Percentiles rank a stretch among this genome's conserved stretches.
Evolutionary conservation across 2,797 vertebrate species (phyloP).

Genomic region (Cyprinella venusta): DNA sequence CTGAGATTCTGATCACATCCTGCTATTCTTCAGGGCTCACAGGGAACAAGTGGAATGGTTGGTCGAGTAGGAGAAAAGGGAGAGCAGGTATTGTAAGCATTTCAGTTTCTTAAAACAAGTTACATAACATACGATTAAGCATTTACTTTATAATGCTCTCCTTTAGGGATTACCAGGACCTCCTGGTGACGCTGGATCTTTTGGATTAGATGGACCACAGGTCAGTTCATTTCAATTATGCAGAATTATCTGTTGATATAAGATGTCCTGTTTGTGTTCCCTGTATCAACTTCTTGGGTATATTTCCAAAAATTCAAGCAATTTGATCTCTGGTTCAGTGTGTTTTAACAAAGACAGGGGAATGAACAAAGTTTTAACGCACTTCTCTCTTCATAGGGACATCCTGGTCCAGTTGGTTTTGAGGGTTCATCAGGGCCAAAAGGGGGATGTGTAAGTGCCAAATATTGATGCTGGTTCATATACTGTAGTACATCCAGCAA

Average conservation of each 20-base stretch:
- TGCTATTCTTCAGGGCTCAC: conserved; percentile 60
- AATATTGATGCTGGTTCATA: neutral
- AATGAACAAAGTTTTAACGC: neutral
- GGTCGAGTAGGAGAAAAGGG: conserved; percentile 77
- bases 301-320: neutral
- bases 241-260: neutral
- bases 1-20: neutral
- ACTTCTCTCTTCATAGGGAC: conserved; percentile 71
- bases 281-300: neutral
- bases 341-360: neutral
- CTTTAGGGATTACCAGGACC: conserved; percentile 74
- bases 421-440: conserved; percentile 77
- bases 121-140: neutral
- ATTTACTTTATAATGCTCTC: neutral
- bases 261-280: neutral
- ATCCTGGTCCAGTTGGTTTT: conserved; percentile 69
- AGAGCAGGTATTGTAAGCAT: conserved; percentile 72
- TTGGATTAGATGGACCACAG: conserved; percentile 80
- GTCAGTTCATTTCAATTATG: conserved; percentile 65
- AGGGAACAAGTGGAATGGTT: conserved; percentile 68
- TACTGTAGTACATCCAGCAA: neutral
- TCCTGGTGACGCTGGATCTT: conserved; percentile 69
- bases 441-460: conserved; percentile 76
- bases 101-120: neutral
- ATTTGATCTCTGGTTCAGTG: neutral